These are phyloP conservation scores for Ovis canadensis DNA, from an alignment of 2,113 vertebrate species.

Conservation along the genomic window DNA sequence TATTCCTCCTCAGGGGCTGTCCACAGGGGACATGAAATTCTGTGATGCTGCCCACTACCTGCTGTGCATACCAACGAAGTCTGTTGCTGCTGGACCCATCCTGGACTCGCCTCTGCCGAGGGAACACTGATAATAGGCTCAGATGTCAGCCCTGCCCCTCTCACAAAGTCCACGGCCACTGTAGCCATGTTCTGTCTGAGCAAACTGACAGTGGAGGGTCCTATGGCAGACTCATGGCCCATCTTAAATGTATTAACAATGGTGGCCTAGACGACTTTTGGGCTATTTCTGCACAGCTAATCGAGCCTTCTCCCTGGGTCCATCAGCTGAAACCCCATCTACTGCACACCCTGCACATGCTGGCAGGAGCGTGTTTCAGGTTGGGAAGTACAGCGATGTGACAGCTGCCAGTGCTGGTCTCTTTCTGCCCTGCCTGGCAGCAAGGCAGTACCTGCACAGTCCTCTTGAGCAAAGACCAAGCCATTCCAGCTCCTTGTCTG, in stretches of 20 bases:
- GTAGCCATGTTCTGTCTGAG: neutral
- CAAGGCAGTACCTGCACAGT: neutral
- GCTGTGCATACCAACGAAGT: accelerated
- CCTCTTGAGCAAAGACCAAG: neutral
- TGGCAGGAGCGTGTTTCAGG: neutral
- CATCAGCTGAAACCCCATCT: too few relatives aligned
- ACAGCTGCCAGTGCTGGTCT: too few relatives aligned
- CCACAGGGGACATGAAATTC: neutral
- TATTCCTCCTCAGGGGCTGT: neutral
- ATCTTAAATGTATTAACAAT: accelerated
- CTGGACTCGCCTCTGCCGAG: neutral
- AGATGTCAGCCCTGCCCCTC: neutral
- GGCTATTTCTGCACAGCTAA: neutral
- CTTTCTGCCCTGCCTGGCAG: neutral
- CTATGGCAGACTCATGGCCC: neutral
- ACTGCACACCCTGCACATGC: neutral
- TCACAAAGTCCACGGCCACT: neutral
- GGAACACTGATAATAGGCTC: neutral
- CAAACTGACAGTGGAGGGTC: neutral
- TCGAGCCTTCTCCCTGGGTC: neutral
- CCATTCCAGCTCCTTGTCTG: neutral
- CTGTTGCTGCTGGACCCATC: neutral
- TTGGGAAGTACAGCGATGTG: accelerated
- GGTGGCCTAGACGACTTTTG: neutral
- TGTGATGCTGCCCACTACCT: neutral